Conservation (phyloP, 64 coral and sea anemone species). For the Montipora foliosa region DNA sequence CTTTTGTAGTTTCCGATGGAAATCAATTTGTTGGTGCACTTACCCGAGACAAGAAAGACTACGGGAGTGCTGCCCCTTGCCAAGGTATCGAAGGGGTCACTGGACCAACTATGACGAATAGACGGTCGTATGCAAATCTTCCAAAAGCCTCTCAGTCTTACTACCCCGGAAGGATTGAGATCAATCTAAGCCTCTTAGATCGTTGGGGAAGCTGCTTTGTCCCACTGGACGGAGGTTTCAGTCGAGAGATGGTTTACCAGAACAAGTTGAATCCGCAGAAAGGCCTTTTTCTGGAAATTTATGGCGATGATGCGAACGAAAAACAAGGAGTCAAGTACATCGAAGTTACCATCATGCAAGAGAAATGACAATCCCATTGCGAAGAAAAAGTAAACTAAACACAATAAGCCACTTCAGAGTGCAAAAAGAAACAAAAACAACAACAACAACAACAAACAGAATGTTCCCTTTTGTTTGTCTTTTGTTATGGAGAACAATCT, state of each 20-base stretch:
- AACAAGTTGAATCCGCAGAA: not conserved
- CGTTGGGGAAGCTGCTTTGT: constrained; percentile 38
- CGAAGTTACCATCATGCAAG: not conserved
- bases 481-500: no score
- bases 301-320: not conserved
- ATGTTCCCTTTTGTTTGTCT: no score
- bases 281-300: constrained; percentile 20
- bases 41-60: not conserved
- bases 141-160: not conserved
- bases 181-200: constrained; percentile 7
- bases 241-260: not conserved
- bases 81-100: not conserved
- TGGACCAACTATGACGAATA: not conserved
- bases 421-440: no score
- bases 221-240: constrained; percentile 9
- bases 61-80: not conserved
- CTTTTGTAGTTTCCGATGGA: constrained; percentile 17
- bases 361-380: not conserved
- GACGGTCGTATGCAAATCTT: not conserved
- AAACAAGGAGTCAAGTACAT: constrained; percentile 16
- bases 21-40: not conserved
- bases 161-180: constrained; percentile 28
- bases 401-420: no score
- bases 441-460: no score
- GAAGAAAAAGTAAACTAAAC: no score